Conservation (phyloP, 2,113 vertebrate species). For the Atrichornis clamosus region DNA sequence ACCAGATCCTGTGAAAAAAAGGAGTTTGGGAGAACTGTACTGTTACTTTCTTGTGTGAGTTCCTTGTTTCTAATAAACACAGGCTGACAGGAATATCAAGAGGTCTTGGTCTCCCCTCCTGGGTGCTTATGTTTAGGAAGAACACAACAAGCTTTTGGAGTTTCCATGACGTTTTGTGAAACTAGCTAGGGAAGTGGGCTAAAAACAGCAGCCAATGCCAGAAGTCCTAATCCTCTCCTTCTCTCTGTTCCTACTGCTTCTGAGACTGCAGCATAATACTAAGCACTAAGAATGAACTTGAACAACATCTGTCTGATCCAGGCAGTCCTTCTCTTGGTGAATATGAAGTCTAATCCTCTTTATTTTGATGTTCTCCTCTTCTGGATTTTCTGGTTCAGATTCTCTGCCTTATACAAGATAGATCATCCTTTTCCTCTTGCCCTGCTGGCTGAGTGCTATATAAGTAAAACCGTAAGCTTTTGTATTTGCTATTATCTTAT, state of each 20-base stretch:
- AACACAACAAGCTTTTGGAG: background rate
- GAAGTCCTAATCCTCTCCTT: background rate
- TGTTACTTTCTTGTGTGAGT: background rate
- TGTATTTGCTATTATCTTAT: background rate
- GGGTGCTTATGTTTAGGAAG: background rate
- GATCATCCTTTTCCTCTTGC: background rate
- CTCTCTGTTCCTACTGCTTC: background rate
- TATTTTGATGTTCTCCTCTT: background rate
- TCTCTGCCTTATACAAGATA: background rate
- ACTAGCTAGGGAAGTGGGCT: background rate
- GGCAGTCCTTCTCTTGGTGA: background rate
- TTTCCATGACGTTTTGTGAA: background rate
- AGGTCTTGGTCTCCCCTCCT: background rate
- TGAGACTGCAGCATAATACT: background rate
- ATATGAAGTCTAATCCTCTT: background rate
- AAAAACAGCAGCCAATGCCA: background rate
- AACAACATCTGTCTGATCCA: background rate
- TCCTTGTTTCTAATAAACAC: background rate
- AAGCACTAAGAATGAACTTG: background rate
- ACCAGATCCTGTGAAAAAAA: background rate
- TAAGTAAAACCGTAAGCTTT: background rate
- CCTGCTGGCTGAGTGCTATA: background rate
- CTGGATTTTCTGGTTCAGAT: background rate
- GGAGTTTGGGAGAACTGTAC: background rate
- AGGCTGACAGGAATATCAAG: background rate